These are phyloP conservation scores for Vidua chalybeata DNA, from an alignment of 2,113 vertebrate species.

Conservation along the genomic window DNA sequence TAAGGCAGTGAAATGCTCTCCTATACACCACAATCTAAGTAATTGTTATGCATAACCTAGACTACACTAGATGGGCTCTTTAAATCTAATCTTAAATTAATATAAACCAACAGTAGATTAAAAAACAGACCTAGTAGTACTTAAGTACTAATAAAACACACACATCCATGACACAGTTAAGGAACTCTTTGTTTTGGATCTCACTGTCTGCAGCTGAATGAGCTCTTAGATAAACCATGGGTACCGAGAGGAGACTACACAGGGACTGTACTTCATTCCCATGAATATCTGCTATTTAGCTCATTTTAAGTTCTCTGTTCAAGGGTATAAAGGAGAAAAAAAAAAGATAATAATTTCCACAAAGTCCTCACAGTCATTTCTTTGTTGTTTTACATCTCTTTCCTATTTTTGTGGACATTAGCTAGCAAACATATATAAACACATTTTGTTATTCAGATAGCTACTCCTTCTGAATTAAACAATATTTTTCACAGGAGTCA, in stretches of 20 bases:
- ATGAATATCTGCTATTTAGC: constrained; percentile 39
- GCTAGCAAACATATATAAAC: neutral
- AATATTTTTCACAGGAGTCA: neutral
- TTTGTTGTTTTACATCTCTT: neutral
- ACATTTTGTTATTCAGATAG: neutral
- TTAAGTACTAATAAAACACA: neutral
- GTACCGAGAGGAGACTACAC: neutral
- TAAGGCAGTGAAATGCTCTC: neutral
- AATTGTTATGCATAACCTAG: neutral
- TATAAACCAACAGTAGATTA: neutral
- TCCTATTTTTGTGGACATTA: neutral
- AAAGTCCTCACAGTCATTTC: neutral
- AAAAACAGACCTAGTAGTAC: neutral
- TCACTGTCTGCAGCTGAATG: constrained; percentile 18
- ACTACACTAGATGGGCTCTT: neutral
- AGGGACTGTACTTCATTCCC: neutral
- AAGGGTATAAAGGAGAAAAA: neutral
- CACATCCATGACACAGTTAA: neutral
- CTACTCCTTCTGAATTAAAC: neutral
- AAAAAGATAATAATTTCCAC: neutral
- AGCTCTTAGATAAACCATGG: neutral
- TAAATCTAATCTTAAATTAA: neutral
- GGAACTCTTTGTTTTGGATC: neutral
- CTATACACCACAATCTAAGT: neutral
- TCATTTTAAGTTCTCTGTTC: neutral